A percentile compares a stretch with the other conserved stretches of the same genome.
phyloP scores from a whole-genome alignment of 2,888 invertebrate genomes.

The Drosophila longiperda region DNA sequence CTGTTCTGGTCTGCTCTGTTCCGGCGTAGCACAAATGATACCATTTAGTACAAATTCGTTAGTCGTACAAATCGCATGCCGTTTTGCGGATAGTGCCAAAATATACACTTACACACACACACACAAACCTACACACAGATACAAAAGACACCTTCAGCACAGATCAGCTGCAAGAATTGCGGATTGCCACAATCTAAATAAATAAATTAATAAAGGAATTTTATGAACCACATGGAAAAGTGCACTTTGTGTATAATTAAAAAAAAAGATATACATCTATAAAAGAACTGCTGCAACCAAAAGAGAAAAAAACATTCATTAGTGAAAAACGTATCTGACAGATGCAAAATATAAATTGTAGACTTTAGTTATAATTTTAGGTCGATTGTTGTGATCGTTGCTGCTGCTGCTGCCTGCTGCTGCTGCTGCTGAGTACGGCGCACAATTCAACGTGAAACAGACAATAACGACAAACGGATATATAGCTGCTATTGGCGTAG shows the following conservation, averaged over 20 bases:
- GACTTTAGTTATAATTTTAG: constrained; percentile 64
- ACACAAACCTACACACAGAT: constrained; percentile 16
- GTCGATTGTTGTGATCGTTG: constrained; percentile 67
- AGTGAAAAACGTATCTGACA: constrained; percentile 33
- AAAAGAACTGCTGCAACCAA: constrained; percentile 14
- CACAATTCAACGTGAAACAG: constrained; percentile 61
- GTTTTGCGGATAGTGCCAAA: constrained; percentile 49
- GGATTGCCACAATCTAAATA: constrained; percentile 66
- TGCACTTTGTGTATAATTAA: constrained; percentile 56
- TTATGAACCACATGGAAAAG: constrained; percentile 48
- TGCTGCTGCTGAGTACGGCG: constrained; percentile 24
- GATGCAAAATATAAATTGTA: constrained; percentile 27
- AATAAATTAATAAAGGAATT: constrained; percentile 69
- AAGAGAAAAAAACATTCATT: constrained; percentile 49
- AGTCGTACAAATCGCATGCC: constrained; percentile 71
- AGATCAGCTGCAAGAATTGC: constrained; percentile 51
- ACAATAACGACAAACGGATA: constrained; percentile 48
- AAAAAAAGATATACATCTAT: constrained; percentile 24
- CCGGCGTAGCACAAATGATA: constrained; percentile 63
- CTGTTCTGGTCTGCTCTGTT: constrained; percentile 23
- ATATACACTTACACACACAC: constrained; percentile 27
- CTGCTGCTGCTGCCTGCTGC: background rate
- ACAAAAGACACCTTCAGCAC: constrained; percentile 37
- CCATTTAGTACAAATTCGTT: constrained; percentile 72
- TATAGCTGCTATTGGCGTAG: constrained; percentile 48